Evolutionary conservation across 2,797 vertebrate genomes (phyloP).

Genomic region (Manis crassicaudata): DNA sequence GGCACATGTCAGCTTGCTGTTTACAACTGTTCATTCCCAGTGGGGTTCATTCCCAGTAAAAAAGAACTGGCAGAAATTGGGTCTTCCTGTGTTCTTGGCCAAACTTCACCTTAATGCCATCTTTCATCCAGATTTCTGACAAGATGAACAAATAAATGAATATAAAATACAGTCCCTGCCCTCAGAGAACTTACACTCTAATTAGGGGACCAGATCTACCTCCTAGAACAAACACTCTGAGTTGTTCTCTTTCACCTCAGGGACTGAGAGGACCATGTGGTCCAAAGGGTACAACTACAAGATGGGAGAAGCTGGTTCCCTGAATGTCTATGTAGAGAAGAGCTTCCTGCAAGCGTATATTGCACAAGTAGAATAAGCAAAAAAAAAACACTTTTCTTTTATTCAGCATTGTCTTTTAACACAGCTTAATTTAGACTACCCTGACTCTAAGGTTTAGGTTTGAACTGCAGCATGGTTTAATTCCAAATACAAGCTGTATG

Average conservation of each 20-base stretch:
- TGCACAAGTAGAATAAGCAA: neutral
- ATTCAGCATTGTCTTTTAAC: neutral
- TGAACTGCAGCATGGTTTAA: neutral
- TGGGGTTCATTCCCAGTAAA: neutral
- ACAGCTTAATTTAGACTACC: neutral
- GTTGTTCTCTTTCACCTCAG: neutral
- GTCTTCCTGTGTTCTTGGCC: neutral
- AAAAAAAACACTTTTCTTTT: neutral
- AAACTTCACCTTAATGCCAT: neutral
- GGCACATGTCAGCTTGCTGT: neutral
- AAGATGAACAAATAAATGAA: neutral
- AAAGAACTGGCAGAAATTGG: neutral
- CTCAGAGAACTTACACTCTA: neutral
- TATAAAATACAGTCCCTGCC: neutral
- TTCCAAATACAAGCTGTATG: neutral
- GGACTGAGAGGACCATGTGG: neutral
- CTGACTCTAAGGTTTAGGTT: neutral
- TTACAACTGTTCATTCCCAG: neutral
- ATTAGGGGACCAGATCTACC: neutral
- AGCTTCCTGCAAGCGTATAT: neutral
- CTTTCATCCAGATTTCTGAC: neutral
- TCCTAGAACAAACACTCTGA: neutral
- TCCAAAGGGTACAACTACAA: neutral
- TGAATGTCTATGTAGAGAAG: neutral
- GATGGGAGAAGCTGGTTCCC: neutral